These are phyloP conservation scores for Piaya cayana DNA, from an alignment of 2,113 vertebrate genomes.

Conservation along the genomic window DNA sequence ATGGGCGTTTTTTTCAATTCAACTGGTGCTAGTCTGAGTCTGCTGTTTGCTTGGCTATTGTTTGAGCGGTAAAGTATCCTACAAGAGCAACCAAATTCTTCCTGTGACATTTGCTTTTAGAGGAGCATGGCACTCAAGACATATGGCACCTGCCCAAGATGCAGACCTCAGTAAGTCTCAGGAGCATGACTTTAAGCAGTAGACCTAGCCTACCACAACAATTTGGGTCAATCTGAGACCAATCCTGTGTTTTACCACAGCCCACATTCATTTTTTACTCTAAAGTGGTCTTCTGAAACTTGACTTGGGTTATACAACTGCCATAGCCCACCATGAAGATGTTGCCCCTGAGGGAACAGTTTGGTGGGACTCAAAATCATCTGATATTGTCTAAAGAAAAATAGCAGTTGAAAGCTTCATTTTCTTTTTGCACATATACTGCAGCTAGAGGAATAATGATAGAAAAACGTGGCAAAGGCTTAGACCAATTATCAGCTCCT, in stretches of 20 bases:
- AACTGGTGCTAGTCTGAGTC: neutral
- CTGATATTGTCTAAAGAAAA: neutral
- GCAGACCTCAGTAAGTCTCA: neutral
- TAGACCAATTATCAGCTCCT: neutral
- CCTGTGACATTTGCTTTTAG: neutral
- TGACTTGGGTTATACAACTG: neutral
- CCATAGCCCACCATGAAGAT: neutral
- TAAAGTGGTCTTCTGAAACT: neutral
- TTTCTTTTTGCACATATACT: neutral
- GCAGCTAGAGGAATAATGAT: neutral
- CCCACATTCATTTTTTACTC: neutral
- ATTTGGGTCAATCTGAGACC: neutral
- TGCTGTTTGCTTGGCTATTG: neutral
- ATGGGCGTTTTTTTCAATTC: neutral
- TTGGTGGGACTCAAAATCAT: neutral
- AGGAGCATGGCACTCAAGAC: neutral
- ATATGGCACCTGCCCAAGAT: neutral
- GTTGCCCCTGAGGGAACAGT: neutral
- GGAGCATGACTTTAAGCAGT: rapidly evolving
- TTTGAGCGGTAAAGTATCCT: neutral
- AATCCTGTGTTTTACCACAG: neutral
- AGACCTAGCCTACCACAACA: neutral
- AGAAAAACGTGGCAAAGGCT: neutral
- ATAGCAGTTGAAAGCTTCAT: neutral
- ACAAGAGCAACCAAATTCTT: neutral